Conservation (phyloP, 2,797 vertebrate species). For the Mormyrus proboscirostris region DNA sequence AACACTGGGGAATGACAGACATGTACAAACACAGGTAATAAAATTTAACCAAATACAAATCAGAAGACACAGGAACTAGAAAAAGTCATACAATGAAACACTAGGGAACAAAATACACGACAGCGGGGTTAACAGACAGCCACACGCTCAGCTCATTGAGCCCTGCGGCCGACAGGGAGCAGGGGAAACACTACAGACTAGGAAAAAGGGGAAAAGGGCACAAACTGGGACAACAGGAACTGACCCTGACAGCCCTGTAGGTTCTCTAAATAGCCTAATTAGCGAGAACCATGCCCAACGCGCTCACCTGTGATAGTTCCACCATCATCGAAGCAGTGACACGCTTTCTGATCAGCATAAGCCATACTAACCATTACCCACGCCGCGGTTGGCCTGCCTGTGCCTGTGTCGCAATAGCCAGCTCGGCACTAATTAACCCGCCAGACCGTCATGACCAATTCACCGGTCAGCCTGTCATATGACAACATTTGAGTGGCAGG, state of each 20-base stretch:
- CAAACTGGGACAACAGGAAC: too few species aligned
- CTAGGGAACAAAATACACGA: too few species aligned
- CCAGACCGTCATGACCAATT: background rate
- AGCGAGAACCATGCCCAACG: conserved; percentile 49
- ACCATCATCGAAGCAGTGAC: conserved; percentile 52
- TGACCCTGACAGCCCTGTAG: background rate
- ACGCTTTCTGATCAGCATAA: conserved; percentile 31
- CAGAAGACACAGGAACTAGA: too few species aligned
- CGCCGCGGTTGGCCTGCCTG: background rate
- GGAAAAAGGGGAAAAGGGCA: too few species aligned
- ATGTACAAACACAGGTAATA: too few species aligned
- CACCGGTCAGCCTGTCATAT: background rate
- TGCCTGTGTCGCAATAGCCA: background rate
- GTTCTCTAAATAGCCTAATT: conserved; percentile 51
- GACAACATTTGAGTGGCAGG: background rate
- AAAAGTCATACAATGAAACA: too few species aligned
- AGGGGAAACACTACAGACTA: too few species aligned
- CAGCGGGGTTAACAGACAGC: too few species aligned
- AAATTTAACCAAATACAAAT: too few species aligned
- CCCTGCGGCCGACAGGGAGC: too few species aligned
- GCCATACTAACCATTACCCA: background rate
- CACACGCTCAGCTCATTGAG: too few species aligned
- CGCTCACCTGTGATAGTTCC: conserved; percentile 52
- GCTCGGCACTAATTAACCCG: background rate
- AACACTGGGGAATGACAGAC: too few species aligned